Percentiles rank a stretch among this genome's conserved stretches.
These are phyloP conservation scores for Caenorhabditis afra DNA, from an alignment of 2,888 invertebrate genomes.

Conservation along the genomic window DNA sequence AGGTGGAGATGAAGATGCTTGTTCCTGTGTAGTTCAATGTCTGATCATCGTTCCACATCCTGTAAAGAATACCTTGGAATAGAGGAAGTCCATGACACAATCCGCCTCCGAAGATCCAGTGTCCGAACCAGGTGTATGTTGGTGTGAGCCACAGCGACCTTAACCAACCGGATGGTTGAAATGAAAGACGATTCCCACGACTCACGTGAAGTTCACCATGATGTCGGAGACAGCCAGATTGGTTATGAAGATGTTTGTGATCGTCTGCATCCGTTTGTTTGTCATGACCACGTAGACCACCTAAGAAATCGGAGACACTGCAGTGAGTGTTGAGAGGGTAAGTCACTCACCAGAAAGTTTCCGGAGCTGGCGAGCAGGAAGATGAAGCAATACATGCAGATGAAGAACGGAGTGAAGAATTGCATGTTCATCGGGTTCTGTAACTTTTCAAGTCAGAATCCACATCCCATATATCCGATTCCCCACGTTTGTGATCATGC, in stretches of 20 bases:
- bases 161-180: slow-evolving; percentile 80
- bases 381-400: slow-evolving; percentile 86
- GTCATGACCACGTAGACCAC: slow-evolving; percentile 93
- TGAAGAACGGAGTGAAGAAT: slow-evolving; percentile 62
- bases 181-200: background rate
- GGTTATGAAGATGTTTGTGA: slow-evolving; percentile 96
- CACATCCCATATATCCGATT: background rate
- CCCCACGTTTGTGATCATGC: slow-evolving; percentile 46
- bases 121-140: slow-evolving; percentile 90
- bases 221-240: slow-evolving; percentile 96
- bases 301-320: slow-evolving; percentile 10
- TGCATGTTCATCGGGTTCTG: slow-evolving; percentile 71
- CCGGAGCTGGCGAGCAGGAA: slow-evolving; percentile 93
- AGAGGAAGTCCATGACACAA: slow-evolving; percentile 94
- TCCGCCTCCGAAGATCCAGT: slow-evolving; percentile 93
- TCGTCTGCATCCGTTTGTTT: slow-evolving; percentile 96
- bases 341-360: slow-evolving; percentile 86
- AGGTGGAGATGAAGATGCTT: slow-evolving; percentile 96
- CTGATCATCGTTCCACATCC: slow-evolving; percentile 21
- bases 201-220: slow-evolving; percentile 86
- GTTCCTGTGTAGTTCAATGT: slow-evolving; percentile 84
- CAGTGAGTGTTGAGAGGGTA: background rate
- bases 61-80: slow-evolving; percentile 82
- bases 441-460: background rate
- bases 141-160: slow-evolving; percentile 97